Conservation (phyloP, 2,888 invertebrate genomes). For the Stenotaenia linearis region DNA sequence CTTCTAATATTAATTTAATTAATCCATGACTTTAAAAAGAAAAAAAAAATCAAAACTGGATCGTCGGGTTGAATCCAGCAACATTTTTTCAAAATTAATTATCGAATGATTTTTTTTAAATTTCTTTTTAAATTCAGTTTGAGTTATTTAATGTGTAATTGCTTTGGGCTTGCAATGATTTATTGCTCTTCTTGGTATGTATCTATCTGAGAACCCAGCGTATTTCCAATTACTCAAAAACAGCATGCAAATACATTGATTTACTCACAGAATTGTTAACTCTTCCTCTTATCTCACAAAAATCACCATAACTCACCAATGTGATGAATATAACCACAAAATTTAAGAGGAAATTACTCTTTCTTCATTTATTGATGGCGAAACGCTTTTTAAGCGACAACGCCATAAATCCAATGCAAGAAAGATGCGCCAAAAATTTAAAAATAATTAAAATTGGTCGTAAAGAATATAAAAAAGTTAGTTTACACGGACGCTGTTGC, state of each 20-base stretch:
- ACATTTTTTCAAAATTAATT: background rate
- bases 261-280: no score
- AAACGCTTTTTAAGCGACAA: background rate
- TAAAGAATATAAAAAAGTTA: no score
- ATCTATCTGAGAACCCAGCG: no score
- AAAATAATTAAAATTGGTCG: no score
- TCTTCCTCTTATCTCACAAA: no score
- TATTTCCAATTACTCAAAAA: no score
- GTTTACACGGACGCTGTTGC: no score
- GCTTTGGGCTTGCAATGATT: background rate
- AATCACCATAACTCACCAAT: no score
- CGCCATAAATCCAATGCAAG: background rate
- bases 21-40: background rate
- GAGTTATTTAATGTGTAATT: slow-evolving; percentile 16
- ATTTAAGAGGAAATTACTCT: background rate
- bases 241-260: no score
- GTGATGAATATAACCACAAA: background rate
- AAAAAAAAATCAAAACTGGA: background rate
- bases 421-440: background rate
- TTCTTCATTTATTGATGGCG: background rate
- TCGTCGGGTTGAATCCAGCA: background rate
- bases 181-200: background rate
- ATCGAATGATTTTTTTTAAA: background rate
- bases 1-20: background rate
- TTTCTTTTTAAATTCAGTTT: background rate